These are phyloP conservation scores for Sebastes variabilis DNA, from an alignment of 2,797 vertebrate species.

Conservation along the genomic window DNA sequence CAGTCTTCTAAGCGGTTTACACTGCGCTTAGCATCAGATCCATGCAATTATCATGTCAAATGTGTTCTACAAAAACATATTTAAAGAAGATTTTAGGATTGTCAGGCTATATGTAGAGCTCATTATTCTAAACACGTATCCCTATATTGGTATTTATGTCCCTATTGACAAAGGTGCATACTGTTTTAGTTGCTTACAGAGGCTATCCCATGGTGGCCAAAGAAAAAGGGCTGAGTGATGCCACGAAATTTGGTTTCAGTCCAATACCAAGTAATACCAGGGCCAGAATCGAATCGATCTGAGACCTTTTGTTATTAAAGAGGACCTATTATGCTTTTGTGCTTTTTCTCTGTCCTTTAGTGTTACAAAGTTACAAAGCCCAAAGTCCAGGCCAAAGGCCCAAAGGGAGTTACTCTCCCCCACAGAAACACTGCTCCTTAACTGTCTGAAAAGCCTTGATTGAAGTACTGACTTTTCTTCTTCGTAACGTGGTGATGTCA, in stretches of 20 bases:
- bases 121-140: neutral
- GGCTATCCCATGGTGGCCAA: neutral
- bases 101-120: neutral
- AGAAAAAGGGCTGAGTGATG: neutral
- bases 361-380: neutral
- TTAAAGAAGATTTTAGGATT: neutral
- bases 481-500: too few species aligned
- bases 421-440: too few species aligned
- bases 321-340: neutral
- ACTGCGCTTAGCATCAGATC: conserved; percentile 39
- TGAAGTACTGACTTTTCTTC: too few species aligned
- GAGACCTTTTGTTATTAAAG: conserved; percentile 11
- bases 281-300: neutral
- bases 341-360: neutral
- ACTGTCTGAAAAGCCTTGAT: too few species aligned
- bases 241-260: neutral
- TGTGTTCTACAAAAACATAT: neutral
- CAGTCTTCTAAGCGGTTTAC: conserved; percentile 52
- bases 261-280: neutral
- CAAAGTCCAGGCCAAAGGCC: neutral
- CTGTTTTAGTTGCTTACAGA: neutral
- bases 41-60: conserved; percentile 36
- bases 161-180: neutral
- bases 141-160: neutral
- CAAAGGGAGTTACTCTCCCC: neutral